Percentiles rank a stretch among this genome's conserved stretches.
Evolutionary conservation across 2,888 invertebrate species (phyloP).

Genomic region (Aspidiotus rigidus): DNA sequence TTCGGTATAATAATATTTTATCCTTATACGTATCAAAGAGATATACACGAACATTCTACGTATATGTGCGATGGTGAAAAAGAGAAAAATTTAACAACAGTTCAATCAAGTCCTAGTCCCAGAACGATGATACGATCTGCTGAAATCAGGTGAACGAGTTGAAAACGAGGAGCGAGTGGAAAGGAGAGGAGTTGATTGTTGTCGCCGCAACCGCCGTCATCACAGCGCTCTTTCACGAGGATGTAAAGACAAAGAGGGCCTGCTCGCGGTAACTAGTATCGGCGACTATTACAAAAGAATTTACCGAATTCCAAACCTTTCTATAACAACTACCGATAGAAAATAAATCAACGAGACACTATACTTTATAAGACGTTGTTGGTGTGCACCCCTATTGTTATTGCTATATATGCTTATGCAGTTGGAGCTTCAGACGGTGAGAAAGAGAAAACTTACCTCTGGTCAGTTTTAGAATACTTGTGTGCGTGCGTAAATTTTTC

Average conservation of each 20-base stretch:
- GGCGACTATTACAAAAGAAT: slow-evolving; percentile 34
- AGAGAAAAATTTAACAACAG: not conserved
- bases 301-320: slow-evolving; percentile 34
- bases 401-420: not conserved
- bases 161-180: slow-evolving; percentile 13
- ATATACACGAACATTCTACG: too few relatives aligned
- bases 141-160: slow-evolving; percentile 29
- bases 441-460: slow-evolving; percentile 19
- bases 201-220: slow-evolving; percentile 16
- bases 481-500: not conserved
- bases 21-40: too few relatives aligned
- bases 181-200: slow-evolving; percentile 22
- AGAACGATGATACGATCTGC: slow-evolving; percentile 22
- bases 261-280: slow-evolving; percentile 29
- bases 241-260: slow-evolving; percentile 20
- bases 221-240: not conserved
- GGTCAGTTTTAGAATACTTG: not conserved
- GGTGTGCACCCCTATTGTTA: slow-evolving; percentile 31
- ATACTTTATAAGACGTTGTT: slow-evolving; percentile 25
- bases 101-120: slow-evolving; percentile 12
- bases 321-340: slow-evolving; percentile 32
- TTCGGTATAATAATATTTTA: too few relatives aligned
- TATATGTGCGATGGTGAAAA: too few relatives aligned
- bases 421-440: not conserved
- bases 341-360: slow-evolving; percentile 33